phyloP scores from a whole-genome alignment of 2,797 vertebrate species.

The Taeniopygia guttata region DNA sequence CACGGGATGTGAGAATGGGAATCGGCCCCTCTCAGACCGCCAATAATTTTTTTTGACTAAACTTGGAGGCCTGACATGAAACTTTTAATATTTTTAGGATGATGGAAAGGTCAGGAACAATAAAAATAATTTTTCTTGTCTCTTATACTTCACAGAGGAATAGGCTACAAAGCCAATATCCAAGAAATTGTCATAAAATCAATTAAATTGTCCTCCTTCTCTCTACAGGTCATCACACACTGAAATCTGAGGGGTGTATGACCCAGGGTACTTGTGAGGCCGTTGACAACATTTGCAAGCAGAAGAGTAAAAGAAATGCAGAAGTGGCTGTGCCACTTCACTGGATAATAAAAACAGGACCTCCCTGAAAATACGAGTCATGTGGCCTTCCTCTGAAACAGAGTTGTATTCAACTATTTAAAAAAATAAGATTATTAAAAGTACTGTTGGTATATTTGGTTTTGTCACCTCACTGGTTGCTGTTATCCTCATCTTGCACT shows the following conservation, averaged over 20 bases:
- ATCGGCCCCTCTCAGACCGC: background rate
- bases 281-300: background rate
- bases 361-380: background rate
- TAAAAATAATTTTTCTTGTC: background rate
- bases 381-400: background rate
- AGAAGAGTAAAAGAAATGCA: background rate
- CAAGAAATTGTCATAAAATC: background rate
- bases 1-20: accelerated
- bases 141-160: background rate
- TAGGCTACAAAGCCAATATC: background rate
- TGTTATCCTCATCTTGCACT: background rate
- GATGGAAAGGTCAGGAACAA: background rate
- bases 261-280: background rate
- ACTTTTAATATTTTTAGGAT: background rate
- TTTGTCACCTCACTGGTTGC: background rate
- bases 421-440: background rate
- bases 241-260: background rate
- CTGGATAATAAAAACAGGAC: no score
- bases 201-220: background rate
- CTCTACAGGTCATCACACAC: background rate
- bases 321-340: no score
- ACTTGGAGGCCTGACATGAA: background rate
- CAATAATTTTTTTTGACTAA: background rate
- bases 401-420: background rate
- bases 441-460: background rate